Evolutionary conservation across 2,888 invertebrate species (phyloP), one percentile per base, ranked within the genome.

Genomic region (Mylabris sibirica): DNA sequence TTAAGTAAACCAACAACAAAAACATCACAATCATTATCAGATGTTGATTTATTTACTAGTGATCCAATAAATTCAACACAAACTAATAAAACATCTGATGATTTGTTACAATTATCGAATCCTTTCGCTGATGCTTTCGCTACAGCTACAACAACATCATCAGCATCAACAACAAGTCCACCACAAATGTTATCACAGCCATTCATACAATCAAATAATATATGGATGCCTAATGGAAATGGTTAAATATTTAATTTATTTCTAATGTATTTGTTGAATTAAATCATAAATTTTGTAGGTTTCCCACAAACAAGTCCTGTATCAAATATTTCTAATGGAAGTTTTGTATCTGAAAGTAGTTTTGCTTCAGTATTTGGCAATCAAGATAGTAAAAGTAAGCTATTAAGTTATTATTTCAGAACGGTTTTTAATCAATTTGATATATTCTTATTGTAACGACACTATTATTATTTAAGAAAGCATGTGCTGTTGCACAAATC

Each of bases 291-390:
- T 60, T 74, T 77, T 78, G 68, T 67, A 87, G 87, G 86, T 76
- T 77, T 85, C 70, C 71, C 74, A 80, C 81, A 80, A 72, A 80
- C 84, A 72, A 83, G 73, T 70, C 79, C 85, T 79, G 86, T 86
- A 84, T 88, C 87, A 84, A 87, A 68, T 72, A 73, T 76, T 63
- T 70, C 80, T 5, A 80, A 80, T 68, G 82, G 83, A 53, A 73
- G 89, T 79, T 94, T 94, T 88, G 93, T 95, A 83, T 91, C 93
- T 82, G 95, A 95, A 85, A 93, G 92, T 86, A 93, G 91, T 88
- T 95, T 95, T 88, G 91, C 92, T 82, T 92, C 94, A 80, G 95
- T 95, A 79, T 96, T 96, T 87, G 95, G 94, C 85, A 91, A 89
- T 86, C 86, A 89, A 81, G 92, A 92, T 84, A 86, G 89, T 77